Evolutionary conservation across 2,113 vertebrate genomes (phyloP), one percentile per base, ranked within the genome.

Genomic region (Melospiza melodia): DNA sequence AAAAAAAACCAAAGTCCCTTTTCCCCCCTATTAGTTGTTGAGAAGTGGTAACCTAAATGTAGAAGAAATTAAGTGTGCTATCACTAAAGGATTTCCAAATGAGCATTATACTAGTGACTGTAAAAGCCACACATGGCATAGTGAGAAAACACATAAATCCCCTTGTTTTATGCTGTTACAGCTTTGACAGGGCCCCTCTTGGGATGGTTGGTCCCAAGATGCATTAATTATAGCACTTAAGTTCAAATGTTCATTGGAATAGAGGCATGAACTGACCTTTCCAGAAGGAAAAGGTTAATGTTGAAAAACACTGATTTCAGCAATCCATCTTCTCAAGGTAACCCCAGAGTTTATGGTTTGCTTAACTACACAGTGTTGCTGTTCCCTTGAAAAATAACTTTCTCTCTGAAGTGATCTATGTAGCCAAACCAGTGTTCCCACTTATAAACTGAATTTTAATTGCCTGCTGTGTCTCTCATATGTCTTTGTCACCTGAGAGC

Each of bases 191-290:
- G 44, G 43, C 44, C 43, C 74, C 82, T 88, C 75, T 77, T 62
- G 72, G 59, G 79, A 41, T 80, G 22, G 8, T 33, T 94, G 75
- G 79, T 92, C 72, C 59, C 86, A 74, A 80, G 75, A 41, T 65
- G 68, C 93, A 93, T 94, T 95, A 91, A 91, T 94, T 92, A 75
- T 48, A 77, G 82, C 82, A 81, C 84, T 93, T 92, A 80, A 49
- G 33, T 33, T 80, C 59, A 25, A 15, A 7, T 61, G 65, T 92
- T 96, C 58, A 54, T 43, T 59, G 76, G 28, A 93, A 85, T 6
- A 61, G 67, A 90, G 63, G 69, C 93, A 88, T 68, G 61, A 92
- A 91, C 82, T 90, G 76, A 81, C 71, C 63, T 87, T 94, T 92
- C 54, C 41, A 69, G 87, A 79, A 94, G 52, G 52, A 95, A 95